These are phyloP conservation scores for Phrixothrix hirtus DNA, from an alignment of 2,888 invertebrate genomes.

Conservation along the genomic window DNA sequence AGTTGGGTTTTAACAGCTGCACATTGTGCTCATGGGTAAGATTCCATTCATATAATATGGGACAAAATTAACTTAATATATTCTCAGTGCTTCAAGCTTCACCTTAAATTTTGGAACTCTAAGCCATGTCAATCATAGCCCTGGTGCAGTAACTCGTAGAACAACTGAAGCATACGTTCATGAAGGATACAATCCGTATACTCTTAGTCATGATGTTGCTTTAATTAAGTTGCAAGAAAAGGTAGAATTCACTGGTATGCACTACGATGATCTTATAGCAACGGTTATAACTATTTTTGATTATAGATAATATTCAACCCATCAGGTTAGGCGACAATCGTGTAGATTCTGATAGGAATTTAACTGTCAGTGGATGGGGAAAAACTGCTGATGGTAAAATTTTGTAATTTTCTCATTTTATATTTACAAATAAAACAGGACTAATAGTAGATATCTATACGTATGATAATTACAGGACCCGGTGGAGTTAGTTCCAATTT, in stretches of 20 bases:
- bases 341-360: slow-evolving; percentile 4
- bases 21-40: slow-evolving; percentile 18
- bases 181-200: slow-evolving; percentile 20
- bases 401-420: neutral
- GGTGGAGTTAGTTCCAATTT: slow-evolving; percentile 14
- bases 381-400: slow-evolving; percentile 35
- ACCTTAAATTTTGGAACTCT: slow-evolving; percentile 7
- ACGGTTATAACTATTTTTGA: neutral
- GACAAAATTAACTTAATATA: too few species aligned
- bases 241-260: slow-evolving; percentile 25
- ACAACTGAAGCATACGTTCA: slow-evolving; percentile 25
- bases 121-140: neutral
- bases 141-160: neutral
- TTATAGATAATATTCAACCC: slow-evolving; percentile 34
- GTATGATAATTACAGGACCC: slow-evolving; percentile 2
- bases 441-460: neutral
- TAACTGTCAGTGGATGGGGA: slow-evolving; percentile 42
- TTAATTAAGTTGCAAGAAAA: slow-evolving; percentile 29
- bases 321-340: slow-evolving; percentile 29
- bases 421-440: neutral
- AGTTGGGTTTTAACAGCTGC: too few species aligned
- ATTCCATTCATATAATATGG: neutral
- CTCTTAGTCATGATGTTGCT: slow-evolving; percentile 36
- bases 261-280: neutral
- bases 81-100: slow-evolving; percentile 13